Evolutionary conservation across 35 echinoderm and acorn worm species (phyloP).

Genomic region (Apostichopus californicus): DNA sequence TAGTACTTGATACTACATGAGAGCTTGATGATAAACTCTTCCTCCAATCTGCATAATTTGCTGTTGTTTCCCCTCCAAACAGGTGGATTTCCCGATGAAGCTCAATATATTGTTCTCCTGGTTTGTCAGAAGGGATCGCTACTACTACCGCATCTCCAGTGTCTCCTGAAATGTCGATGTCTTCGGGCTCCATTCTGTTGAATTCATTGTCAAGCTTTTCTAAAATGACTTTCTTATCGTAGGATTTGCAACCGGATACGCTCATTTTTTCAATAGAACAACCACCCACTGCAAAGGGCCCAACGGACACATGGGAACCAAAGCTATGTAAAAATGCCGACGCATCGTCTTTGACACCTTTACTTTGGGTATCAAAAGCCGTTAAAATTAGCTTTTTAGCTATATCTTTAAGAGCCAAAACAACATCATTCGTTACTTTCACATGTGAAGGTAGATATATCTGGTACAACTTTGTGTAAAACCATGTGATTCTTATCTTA

Average conservation of each 20-base stretch:
- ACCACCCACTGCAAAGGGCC: background rate
- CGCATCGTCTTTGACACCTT: background rate
- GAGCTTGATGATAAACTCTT: background rate
- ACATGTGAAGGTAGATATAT: background rate
- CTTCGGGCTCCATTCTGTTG: background rate
- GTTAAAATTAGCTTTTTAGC: too few species aligned
- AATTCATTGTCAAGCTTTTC: constrained; percentile 1
- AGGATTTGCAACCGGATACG: background rate
- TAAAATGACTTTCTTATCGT: background rate
- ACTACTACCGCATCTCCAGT: background rate
- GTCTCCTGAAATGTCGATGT: background rate
- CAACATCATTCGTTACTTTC: background rate
- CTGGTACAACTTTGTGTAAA: too few species aligned
- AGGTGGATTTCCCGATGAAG: background rate
- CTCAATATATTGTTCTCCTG: background rate
- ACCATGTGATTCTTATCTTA: background rate
- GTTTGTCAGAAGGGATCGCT: background rate
- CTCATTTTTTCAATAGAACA: background rate
- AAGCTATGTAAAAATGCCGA: background rate
- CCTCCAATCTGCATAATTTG: background rate
- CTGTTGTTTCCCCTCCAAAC: background rate
- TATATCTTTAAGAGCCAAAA: background rate
- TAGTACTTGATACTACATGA: background rate
- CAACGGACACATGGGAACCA: constrained; percentile 5
- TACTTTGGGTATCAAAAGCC: background rate